These are phyloP conservation scores for Cardiocondyla obscurior DNA, from an alignment of 1,140 invertebrate genomes.

Conservation along the genomic window DNA sequence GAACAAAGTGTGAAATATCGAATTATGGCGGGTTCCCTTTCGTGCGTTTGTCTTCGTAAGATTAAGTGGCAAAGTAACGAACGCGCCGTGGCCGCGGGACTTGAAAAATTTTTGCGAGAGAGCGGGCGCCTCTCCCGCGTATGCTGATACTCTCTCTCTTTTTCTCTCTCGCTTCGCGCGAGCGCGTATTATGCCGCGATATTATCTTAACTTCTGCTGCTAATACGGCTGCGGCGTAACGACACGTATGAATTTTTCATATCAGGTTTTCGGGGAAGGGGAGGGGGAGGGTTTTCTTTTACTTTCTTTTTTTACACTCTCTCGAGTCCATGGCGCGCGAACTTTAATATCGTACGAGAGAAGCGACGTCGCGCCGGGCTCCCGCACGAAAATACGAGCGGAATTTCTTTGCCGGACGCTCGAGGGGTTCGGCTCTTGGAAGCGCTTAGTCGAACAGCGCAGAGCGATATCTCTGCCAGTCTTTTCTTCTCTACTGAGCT, in stretches of 20 bases:
- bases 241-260: slow-evolving; percentile 57
- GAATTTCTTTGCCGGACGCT: slow-evolving; percentile 42
- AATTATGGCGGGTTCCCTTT: not conserved
- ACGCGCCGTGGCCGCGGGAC: slow-evolving; percentile 11
- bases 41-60: not conserved
- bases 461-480: slow-evolving; percentile 23
- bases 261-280: slow-evolving; percentile 21
- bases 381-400: slow-evolving; percentile 50
- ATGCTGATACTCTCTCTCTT: slow-evolving; percentile 35
- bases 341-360: slow-evolving; percentile 46
- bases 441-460: slow-evolving; percentile 33
- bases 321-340: not conserved
- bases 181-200: slow-evolving; percentile 42
- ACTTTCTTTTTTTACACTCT: not conserved
- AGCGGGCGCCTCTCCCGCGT: not conserved
- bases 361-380: slow-evolving; percentile 16
- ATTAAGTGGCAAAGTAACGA: slow-evolving; percentile 7
- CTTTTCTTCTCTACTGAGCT: not conserved
- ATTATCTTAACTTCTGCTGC: slow-evolving; percentile 44
- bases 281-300: too few relatives aligned
- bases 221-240: slow-evolving; percentile 50
- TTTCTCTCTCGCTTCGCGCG: slow-evolving; percentile 30
- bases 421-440: slow-evolving; percentile 11
- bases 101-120: slow-evolving; percentile 28
- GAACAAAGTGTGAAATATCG: not conserved